Percentiles rank a stretch among this genome's conserved stretches.
Evolutionary conservation across 2,888 invertebrate genomes (phyloP).

Genomic region (Euproctis similis): DNA sequence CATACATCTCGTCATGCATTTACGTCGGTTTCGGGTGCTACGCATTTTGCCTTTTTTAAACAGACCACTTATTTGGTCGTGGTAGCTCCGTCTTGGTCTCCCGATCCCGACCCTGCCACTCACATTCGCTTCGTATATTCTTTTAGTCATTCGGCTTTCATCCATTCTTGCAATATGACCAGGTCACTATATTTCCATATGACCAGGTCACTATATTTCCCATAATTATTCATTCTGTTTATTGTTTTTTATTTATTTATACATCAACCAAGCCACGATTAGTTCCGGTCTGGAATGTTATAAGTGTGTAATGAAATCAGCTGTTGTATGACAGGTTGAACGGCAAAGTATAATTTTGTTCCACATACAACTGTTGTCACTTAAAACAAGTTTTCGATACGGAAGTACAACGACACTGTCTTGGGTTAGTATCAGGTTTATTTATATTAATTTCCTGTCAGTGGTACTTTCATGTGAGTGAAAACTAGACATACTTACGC

Average conservation of each 20-base stretch:
- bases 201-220: no score
- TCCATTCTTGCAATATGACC: no score
- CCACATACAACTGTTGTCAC: constrained; percentile 8
- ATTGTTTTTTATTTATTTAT: constrained; percentile 8
- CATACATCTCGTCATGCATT: no score
- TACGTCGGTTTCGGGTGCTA: no score
- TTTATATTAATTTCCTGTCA: constrained; percentile 33
- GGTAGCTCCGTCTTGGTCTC: no score
- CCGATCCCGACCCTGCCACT: no score
- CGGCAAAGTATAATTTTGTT: constrained; percentile 4
- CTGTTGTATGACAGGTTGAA: constrained; percentile 16
- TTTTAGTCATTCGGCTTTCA: no score
- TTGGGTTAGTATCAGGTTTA: constrained; percentile 16
- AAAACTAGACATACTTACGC: constrained; percentile 45
- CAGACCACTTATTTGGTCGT: no score
- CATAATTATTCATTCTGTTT: no score
- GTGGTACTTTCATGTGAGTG: constrained; percentile 49
- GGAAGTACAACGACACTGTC: constrained; percentile 13
- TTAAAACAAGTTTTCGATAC: constrained; percentile 7
- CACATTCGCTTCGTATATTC: no score
- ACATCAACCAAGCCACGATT: constrained; percentile 10
- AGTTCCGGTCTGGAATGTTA: constrained; percentile 11
- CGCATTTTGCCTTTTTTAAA: no score
- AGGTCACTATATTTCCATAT: no score
- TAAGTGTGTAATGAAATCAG: constrained; percentile 3